Evolutionary conservation across 2,888 invertebrate genomes (phyloP).

Genomic region (Callyntrura sp.): DNA sequence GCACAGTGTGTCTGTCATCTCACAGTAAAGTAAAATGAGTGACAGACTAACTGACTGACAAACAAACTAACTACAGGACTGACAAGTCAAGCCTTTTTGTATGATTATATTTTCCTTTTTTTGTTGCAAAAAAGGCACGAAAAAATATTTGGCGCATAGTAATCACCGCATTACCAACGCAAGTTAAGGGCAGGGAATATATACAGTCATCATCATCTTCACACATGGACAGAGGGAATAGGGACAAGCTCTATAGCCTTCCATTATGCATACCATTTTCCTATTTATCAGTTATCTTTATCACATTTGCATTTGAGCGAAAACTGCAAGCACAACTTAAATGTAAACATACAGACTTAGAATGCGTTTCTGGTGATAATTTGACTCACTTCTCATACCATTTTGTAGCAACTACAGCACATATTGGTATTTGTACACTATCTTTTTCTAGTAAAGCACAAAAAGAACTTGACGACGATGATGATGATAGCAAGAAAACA

Average conservation of each 20-base stretch:
- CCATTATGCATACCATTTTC: neutral
- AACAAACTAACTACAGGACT: constrained; percentile 17
- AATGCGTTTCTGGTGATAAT: neutral
- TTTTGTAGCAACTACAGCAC: too few relatives aligned
- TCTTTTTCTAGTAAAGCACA: neutral
- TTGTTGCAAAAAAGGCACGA: constrained; percentile 11
- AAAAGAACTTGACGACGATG: neutral
- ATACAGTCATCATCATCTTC: too few relatives aligned
- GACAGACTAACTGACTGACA: constrained; percentile 36
- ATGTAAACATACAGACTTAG: constrained; percentile 7
- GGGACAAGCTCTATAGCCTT: too few relatives aligned
- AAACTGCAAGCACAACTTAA: constrained; percentile 57
- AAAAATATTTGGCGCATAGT: constrained; percentile 13
- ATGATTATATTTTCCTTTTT: constrained; percentile 44
- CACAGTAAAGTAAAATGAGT: constrained; percentile 2
- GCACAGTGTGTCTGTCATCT: neutral
- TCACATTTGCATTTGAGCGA: constrained; percentile 30
- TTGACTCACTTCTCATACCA: neutral
- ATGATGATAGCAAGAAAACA: neutral
- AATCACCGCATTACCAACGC: neutral
- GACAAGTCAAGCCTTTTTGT: constrained; percentile 62
- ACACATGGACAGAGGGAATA: neutral
- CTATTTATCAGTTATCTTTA: neutral
- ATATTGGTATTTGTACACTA: neutral
- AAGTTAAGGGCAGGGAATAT: neutral